Conservation (phyloP, 2,888 invertebrate genomes). For the Zonitis immaculata region DNA sequence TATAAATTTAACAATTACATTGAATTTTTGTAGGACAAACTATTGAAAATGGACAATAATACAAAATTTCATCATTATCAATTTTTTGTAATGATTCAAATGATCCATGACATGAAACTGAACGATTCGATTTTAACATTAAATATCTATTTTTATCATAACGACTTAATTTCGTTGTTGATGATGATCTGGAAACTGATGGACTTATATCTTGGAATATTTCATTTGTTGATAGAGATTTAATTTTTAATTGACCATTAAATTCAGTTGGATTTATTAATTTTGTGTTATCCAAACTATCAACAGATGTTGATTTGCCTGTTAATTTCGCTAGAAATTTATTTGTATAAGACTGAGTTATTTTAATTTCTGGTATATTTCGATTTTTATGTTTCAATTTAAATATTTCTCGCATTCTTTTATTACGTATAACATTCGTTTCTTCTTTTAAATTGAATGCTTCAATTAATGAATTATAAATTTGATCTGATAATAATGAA, state of each 20-base stretch:
- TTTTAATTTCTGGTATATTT: conserved; percentile 42
- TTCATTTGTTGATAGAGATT: conserved; percentile 50
- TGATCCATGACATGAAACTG: conserved; percentile 41
- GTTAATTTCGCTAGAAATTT: conserved; percentile 51
- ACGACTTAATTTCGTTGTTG: conserved; percentile 30
- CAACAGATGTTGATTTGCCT: conserved; percentile 51
- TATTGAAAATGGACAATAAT: conserved; percentile 17
- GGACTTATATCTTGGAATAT: conserved; percentile 43
- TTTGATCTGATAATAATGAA: conserved; percentile 54
- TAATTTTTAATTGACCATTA: conserved; percentile 36
- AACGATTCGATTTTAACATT: conserved; percentile 23
- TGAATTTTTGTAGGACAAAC: conserved; percentile 11
- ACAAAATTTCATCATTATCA: conserved; percentile 25
- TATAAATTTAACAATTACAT: conserved; percentile 2
- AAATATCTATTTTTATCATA: conserved; percentile 24
- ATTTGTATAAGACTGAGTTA: conserved; percentile 47
- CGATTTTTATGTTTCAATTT: conserved; percentile 43
- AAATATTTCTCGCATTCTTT: conserved; percentile 50
- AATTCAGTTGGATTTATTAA: conserved; percentile 18
- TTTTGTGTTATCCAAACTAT: conserved; percentile 45
- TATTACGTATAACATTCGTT: conserved; percentile 35
- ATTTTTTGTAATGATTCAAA: conserved; percentile 34
- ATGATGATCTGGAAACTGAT: conserved; percentile 35
- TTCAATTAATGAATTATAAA: conserved; percentile 51
- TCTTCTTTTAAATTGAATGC: conserved; percentile 51